Base-by-base conservation (phyloP, 2,113 vertebrate genomes). In the Calypte anna region DNA sequence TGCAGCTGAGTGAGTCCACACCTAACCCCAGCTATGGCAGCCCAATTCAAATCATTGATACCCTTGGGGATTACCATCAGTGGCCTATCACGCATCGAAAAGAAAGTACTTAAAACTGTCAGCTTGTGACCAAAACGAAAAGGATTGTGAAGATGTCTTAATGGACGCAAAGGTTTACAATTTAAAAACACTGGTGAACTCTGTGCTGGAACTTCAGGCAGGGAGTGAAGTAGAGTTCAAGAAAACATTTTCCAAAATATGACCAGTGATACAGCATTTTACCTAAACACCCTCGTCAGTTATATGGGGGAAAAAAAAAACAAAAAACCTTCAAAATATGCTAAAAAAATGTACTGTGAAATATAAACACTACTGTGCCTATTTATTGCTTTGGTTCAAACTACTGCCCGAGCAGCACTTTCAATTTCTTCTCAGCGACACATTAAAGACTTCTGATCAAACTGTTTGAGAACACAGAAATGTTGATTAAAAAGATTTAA, bases 391-490 rank as follows among this genome's bases (percentile, higher is more conserved):
- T 22, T 59, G 27, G 8, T 59, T 83, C 63, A 77, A 59, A 51
- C n/a, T 64, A 28, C 21, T 78, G 24, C 53, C 46, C 38, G 23
- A 80, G 38, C 24, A 86, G 51, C 44, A 70, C 43, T 62, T 83
- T 30, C n/a, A 10, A 63, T 61, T 85, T 79, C 33, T 79, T 73
- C 30, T 51, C 51, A 40, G 53, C 48, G 59, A 81, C 48, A 83
- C 88, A 85, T 85, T 70, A 58, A 86, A 94, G 38, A 82, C 66
- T 77, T 90, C 27, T 70, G 28, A 94, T 38, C 10, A 12, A 95
- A 86, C 43, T 48, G 24, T 38, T 77, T 51, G 31, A 81, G 68
- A 91, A 69, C 31, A 82, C n/a, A 69, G 38, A 58, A 36, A 78
- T 90, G 15, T 24, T 70, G 9, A 69, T 48, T 69, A 7, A 54